Evolutionary conservation across 2,888 invertebrate genomes (phyloP).

Genomic region (Epicampocera succincta): DNA sequence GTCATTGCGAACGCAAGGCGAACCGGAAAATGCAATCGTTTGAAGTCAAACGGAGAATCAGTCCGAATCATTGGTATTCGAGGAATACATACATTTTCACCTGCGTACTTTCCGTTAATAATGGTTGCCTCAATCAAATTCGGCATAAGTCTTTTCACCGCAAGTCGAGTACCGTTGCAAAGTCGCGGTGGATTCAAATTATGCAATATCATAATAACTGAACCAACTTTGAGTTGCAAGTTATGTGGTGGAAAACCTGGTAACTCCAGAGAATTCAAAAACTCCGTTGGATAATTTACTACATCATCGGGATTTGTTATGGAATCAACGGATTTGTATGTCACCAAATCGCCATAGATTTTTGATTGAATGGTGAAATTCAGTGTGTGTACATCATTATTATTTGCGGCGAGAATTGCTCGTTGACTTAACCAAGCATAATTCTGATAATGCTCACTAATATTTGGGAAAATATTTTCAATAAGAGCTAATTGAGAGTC

Average conservation of each 20-base stretch:
- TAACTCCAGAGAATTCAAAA: slow-evolving; percentile 60
- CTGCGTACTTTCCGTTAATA: slow-evolving; percentile 57
- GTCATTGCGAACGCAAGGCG: slow-evolving; percentile 55
- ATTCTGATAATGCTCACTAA: slow-evolving; percentile 31
- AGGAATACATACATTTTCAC: slow-evolving; percentile 55
- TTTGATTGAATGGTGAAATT: slow-evolving; percentile 34
- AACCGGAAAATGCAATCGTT: slow-evolving; percentile 46
- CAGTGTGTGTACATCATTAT: slow-evolving; percentile 36
- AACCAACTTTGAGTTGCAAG: slow-evolving; percentile 72
- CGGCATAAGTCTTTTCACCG: slow-evolving; percentile 16
- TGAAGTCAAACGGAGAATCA: slow-evolving; percentile 59
- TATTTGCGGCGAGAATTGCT: slow-evolving; percentile 24
- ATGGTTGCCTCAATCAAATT: slow-evolving; percentile 56
- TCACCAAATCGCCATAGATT: slow-evolving; percentile 33
- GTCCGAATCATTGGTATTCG: slow-evolving; percentile 60
- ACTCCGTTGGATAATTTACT: slow-evolving; percentile 64
- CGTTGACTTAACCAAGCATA: slow-evolving; percentile 42
- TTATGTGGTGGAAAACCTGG: slow-evolving; percentile 61
- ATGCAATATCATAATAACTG: slow-evolving; percentile 71
- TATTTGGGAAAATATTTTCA: slow-evolving; percentile 36
- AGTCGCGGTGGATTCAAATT: slow-evolving; percentile 73
- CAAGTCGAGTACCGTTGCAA: slow-evolving; percentile 67
- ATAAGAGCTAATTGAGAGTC: slow-evolving; percentile 29
- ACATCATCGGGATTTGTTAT: slow-evolving; percentile 56
- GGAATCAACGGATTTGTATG: slow-evolving; percentile 66